Percentiles rank a stretch among this genome's conserved stretches.
phyloP scores from a whole-genome alignment of 2,113 vertebrate species.

The Bucco capensis region DNA sequence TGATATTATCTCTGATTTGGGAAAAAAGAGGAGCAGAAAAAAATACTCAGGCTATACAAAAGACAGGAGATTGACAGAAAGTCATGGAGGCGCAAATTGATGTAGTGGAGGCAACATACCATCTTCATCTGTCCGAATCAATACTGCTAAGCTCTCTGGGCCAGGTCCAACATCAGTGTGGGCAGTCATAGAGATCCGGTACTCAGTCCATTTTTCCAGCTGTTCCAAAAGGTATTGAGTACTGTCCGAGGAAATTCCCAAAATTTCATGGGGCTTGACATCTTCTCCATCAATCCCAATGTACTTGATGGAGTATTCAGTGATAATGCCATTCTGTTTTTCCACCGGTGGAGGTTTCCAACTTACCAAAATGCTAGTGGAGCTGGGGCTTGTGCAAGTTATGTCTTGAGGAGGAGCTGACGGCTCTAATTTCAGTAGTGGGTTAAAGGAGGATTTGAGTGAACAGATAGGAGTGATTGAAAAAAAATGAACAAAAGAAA shows the following conservation, averaged over 20 bases:
- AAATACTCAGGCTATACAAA: slow-evolving; percentile 68
- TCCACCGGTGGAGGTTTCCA: slow-evolving; percentile 92
- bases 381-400: slow-evolving; percentile 93
- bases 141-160: slow-evolving; percentile 90
- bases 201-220: slow-evolving; percentile 99
- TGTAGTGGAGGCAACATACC: slow-evolving; percentile 90
- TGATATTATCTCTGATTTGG: not conserved
- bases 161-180: slow-evolving; percentile 95
- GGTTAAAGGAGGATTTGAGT: slow-evolving; percentile 81
- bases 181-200: slow-evolving; percentile 90
- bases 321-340: slow-evolving; percentile 95
- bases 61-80: slow-evolving; percentile 69
- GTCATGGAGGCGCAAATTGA: slow-evolving; percentile 74
- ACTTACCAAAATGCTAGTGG: slow-evolving; percentile 99
- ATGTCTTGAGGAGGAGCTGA: slow-evolving; percentile 95
- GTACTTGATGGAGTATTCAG: slow-evolving; percentile 91
- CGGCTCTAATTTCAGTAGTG: slow-evolving; percentile 90
- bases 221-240: slow-evolving; percentile 94
- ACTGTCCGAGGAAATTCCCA: slow-evolving; percentile 86
- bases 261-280: slow-evolving; percentile 78
- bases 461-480: slow-evolving; percentile 80
- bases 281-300: slow-evolving; percentile 87
- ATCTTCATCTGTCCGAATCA: slow-evolving; percentile 99
- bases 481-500: slow-evolving; percentile 82
- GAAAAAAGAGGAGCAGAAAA: slow-evolving; percentile 58